Evolutionary conservation across 2,888 invertebrate genomes (phyloP), one percentile per base, ranked within the genome.

Genomic region (Tiliacea aurago): DNA sequence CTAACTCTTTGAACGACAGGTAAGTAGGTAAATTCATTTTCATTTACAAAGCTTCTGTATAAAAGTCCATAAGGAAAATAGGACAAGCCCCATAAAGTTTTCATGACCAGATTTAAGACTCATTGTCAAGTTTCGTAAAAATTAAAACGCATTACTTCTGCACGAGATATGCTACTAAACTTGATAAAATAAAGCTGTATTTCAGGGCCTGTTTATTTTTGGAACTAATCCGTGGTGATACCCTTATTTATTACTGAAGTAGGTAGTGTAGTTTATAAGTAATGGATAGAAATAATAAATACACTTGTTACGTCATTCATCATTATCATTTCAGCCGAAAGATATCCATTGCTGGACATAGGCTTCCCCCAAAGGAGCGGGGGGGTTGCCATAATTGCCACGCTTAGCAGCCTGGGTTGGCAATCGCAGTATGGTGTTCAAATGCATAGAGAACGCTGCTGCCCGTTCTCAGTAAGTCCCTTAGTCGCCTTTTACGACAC

Each of bases 71-170:
- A 47, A 66, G 62, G 73, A 73, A 66, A 78, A 73, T 80, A 66
- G 45, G 33, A 72, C 23, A 59, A 64, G 43, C 41, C 28, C 20
- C 66, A 73, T 78, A 80, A 78, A 78, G 13, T 67, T 73, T 78
- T 80, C 62, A 78, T 78, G 58, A 33, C 33, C 62, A 77, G 78
- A 76, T 78, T 78, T 43, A 49, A 55, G 56, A 49, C 72, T 78
- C 70, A 70, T 78, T 73, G 72, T 65, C 28, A 33, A 51, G 77
- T 61, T 65, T 11, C 45, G 45, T 63, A 41, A 53, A 78, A 62
- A 56, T 49, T 69, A n/a, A 59, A 41, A 64, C 9, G 23, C 41
- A 76, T 55, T 76, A 47, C 11, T 63, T 63, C 63, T 51, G 13
- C 10, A 28, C 53, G n/a, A 45, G 15, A 41, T 28, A 28, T 6